A percentile compares a stretch with the other conserved stretches of the same genome.
Evolutionary conservation across 2,888 invertebrate species (phyloP).

Genomic region (Eupithecia subfuscata): DNA sequence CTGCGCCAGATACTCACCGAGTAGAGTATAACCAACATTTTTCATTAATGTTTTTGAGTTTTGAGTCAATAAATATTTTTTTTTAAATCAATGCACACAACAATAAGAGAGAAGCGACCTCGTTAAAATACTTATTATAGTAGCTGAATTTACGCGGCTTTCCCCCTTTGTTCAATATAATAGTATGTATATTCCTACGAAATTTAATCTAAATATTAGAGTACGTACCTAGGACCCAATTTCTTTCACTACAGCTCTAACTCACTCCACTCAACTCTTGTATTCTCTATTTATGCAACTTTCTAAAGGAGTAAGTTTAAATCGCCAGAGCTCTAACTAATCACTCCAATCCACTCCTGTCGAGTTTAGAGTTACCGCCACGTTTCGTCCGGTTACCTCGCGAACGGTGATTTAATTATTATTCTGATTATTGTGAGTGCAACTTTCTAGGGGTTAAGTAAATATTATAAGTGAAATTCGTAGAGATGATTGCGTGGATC

Average conservation of each 20-base stretch:
- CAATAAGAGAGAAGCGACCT: no score
- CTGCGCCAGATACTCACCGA: no score
- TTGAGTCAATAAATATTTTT: no score
- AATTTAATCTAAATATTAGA: no score
- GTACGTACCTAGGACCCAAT: neutral
- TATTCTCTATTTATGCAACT: neutral
- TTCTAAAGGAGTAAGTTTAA: conserved; percentile 13
- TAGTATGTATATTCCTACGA: no score
- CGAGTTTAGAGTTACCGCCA: conserved; percentile 30
- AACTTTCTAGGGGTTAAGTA: conserved; percentile 21
- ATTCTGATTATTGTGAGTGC: conserved; percentile 33
- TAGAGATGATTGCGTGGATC: neutral
- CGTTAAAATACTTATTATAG: no score
- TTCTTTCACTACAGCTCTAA: neutral
- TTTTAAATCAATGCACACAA: no score
- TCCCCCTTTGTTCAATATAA: no score
- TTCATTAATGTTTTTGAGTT: no score
- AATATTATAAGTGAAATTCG: conserved; percentile 25
- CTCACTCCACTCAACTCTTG: neutral
- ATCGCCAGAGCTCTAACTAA: conserved; percentile 15
- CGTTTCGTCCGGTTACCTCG: conserved; percentile 33
- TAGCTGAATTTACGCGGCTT: no score
- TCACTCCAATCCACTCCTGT: conserved; percentile 34
- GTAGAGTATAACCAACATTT: no score
- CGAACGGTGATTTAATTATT: conserved; percentile 34